These are phyloP conservation scores for Leptinotarsa tumamoca DNA, from an alignment of 2,888 invertebrate genomes.

Conservation along the genomic window DNA sequence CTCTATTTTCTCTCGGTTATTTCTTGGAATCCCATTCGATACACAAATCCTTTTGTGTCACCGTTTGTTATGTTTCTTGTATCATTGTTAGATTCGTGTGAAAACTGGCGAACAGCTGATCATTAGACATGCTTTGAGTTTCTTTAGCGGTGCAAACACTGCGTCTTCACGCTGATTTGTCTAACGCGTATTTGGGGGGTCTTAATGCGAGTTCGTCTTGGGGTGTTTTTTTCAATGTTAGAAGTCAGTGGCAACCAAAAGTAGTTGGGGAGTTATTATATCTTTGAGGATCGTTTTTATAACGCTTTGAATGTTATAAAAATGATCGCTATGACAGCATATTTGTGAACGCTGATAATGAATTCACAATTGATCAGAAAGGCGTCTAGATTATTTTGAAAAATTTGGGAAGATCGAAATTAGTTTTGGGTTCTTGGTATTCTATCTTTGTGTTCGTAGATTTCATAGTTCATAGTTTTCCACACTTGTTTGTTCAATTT, in stretches of 20 bases:
- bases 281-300: too few species aligned
- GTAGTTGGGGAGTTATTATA: not conserved
- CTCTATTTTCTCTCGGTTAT: conserved; percentile 30
- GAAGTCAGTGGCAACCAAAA: conserved; percentile 14
- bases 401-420: too few species aligned
- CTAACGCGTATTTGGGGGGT: conserved; percentile 60
- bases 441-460: too few species aligned
- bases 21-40: conserved; percentile 32
- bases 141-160: conserved; percentile 57
- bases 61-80: conserved; percentile 39
- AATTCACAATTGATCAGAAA: too few species aligned
- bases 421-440: too few species aligned
- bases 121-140: conserved; percentile 62
- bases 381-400: too few species aligned
- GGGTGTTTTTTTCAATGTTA: conserved; percentile 7
- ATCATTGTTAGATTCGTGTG: conserved; percentile 50
- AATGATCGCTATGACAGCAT: too few species aligned
- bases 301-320: too few species aligned
- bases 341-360: too few species aligned
- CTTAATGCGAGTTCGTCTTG: conserved; percentile 36
- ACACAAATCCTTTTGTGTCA: conserved; percentile 31
- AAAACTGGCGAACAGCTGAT: conserved; percentile 61
- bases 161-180: conserved; percentile 62
- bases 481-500: too few species aligned
- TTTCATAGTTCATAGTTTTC: too few species aligned